Conservation (phyloP, 2,113 vertebrate genomes). For the Parotia lawesii region DNA sequence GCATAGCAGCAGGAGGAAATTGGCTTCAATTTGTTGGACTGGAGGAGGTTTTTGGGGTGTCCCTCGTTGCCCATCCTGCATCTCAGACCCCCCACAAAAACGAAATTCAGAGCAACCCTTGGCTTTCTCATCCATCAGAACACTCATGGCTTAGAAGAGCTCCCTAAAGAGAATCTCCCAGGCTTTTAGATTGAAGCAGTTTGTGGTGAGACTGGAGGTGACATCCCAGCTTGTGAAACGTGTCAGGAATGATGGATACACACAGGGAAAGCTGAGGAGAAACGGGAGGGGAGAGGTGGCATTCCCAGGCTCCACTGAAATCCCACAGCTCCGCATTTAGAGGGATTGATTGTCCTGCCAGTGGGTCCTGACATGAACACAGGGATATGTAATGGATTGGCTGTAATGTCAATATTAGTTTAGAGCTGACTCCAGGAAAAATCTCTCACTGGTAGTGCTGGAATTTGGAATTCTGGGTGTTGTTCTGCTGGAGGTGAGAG, state of each 20-base stretch:
- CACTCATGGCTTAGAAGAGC: background rate
- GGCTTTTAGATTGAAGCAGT: background rate
- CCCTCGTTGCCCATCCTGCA: background rate
- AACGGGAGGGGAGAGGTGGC: background rate
- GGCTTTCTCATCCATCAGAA: background rate
- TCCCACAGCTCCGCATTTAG: background rate
- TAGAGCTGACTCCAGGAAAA: constrained; percentile 67
- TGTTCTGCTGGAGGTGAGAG: background rate
- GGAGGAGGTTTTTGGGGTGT: background rate
- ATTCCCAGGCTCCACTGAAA: constrained; percentile 32
- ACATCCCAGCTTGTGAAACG: background rate
- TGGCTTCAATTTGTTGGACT: background rate
- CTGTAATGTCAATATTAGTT: constrained; percentile 58
- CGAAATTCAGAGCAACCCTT: background rate
- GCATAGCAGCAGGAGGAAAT: rapidly evolving
- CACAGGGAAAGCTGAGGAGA: background rate
- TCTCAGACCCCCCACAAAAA: background rate
- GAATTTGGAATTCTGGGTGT: constrained; percentile 19
- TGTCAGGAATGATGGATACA: constrained; percentile 21
- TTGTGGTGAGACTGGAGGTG: background rate
- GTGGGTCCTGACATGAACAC: constrained; percentile 51
- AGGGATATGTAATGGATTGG: constrained; percentile 27
- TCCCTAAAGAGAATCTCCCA: background rate
- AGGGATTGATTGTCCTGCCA: constrained; percentile 63
- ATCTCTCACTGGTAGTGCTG: constrained; percentile 33